Evolutionary conservation across 2,113 vertebrate genomes (phyloP), one percentile per base, ranked within the genome.

Genomic region (Podarcis muralis): DNA sequence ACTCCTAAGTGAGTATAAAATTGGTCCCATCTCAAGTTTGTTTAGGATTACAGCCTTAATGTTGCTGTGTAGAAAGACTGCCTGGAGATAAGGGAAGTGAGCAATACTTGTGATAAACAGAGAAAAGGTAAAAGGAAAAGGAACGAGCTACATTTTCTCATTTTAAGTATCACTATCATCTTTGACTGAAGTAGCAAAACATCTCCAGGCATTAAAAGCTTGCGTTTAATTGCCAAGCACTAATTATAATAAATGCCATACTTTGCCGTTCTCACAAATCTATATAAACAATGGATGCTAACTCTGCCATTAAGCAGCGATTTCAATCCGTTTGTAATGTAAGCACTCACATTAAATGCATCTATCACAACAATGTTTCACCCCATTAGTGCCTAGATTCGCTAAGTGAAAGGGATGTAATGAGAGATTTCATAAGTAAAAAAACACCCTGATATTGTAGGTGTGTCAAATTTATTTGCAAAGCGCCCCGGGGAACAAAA

Each of bases 221-320:
- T 79, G 2, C 12, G 25, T 57, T 20, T 69, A 66, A 12, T 68
- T 30, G 68, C n/a, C 59, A 77, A 43, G 12, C n/a, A 84, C 6
- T 23, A 57, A 37, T 57, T 57, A 23, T 7, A 87, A 77, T 30
- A 66, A 53, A 78, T 84, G 69, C 11, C 16, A 4, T 81, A 90
- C 15, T 4, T 53, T 35, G 6, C 1, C 30, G 25, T 23, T 32
- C 6, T 25, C 22, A n/a, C 30, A 37, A 71, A 88, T 53, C 84
- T 16, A 81, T 37, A 77, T 20, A 53, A 89, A 78, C 25, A 85
- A 79, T 84, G 35, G 1, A 65, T 88, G 1, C 76, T 92, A n/a
- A 5, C 76, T 78, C 75, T 84, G 20, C 48, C 27, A 35, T 72
- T 23, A 84, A 83, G 43, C 9, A 68, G 43, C 75, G 68, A 27